These are phyloP conservation scores for Yasuhikotakia modesta DNA, from an alignment of 2,797 vertebrate species.

Conservation along the genomic window DNA sequence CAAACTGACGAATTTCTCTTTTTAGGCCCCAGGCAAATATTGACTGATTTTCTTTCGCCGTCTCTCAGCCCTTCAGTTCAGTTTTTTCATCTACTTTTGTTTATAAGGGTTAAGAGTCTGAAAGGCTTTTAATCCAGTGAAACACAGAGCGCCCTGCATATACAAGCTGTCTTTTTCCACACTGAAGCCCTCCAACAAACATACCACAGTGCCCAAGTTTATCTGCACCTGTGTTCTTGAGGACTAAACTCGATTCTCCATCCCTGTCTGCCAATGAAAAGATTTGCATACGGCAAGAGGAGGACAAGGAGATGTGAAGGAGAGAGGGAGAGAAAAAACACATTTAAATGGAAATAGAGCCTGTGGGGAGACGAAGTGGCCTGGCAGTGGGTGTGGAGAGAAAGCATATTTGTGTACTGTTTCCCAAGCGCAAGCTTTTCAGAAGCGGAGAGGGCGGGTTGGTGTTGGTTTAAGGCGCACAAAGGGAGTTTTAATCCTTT, in stretches of 20 bases:
- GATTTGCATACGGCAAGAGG: slow-evolving; percentile 83
- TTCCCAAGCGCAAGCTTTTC: slow-evolving; percentile 87
- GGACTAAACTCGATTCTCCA: slow-evolving; percentile 75
- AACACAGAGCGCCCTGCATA: slow-evolving; percentile 74
- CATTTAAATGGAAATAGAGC: slow-evolving; percentile 95
- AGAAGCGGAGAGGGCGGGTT: slow-evolving; percentile 79
- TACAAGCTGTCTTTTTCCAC: slow-evolving; percentile 69
- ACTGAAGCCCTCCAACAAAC: slow-evolving; percentile 70
- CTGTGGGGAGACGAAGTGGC: slow-evolving; percentile 80
- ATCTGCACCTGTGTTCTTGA: slow-evolving; percentile 85
- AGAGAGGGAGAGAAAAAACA: slow-evolving; percentile 78
- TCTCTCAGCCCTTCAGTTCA: slow-evolving; percentile 64
- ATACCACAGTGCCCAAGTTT: slow-evolving; percentile 74
- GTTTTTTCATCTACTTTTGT: slow-evolving; percentile 67
- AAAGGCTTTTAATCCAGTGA: slow-evolving; percentile 79
- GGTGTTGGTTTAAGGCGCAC: slow-evolving; percentile 95
- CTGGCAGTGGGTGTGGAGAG: slow-evolving; percentile 77
- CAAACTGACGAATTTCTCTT: slow-evolving; percentile 57
- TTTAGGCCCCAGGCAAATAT: slow-evolving; percentile 80
- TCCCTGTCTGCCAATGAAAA: slow-evolving; percentile 78
- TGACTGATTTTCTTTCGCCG: slow-evolving; percentile 72
- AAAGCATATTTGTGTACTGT: slow-evolving; percentile 92
- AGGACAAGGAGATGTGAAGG: slow-evolving; percentile 72
- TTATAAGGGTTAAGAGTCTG: slow-evolving; percentile 71
- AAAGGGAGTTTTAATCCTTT: slow-evolving; percentile 95